Base-by-base conservation (phyloP, 2,113 vertebrate species). In the Plestiodon gilberti region DNA sequence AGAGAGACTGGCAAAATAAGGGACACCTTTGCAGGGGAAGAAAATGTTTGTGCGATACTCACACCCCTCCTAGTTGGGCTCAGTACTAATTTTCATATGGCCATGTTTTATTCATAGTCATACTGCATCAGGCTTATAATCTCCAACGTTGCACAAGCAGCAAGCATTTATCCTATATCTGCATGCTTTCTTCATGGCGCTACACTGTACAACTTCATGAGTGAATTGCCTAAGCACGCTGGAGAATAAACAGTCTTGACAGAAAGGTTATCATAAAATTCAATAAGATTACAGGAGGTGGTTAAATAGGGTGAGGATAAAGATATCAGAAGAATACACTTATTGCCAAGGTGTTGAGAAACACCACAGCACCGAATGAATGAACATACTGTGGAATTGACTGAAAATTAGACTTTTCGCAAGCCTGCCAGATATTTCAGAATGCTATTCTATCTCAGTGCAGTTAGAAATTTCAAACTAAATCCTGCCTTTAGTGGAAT, bases 231-330 rank as follows among this genome's bases (percentile, higher is more conserved):
- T 64, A 14, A 33, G 28, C 22, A 23, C 17, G 48, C 65, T 57
- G 20, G 10, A n/a, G 40, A 76, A 82, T 33, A 71, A 75, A 64
- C 33, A n/a, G 57, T 23, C 30, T 84, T 75, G 57, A 75, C 1
- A 62, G 38, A 64, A 75, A 76, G 18, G n/a, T 75, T 64, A 64
- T 84, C 30, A 43, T 75, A 30, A 75, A 62, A 84, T 84, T 75
- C 38, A 64, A 28, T 3, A 83, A 59, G 70, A 64, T 75, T 76
- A 20, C 38, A 75, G 71, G 38, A 48, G 40, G 40, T 75, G 2
- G 22, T 75, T 74, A 62, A 61, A 75, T 48, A 62, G 22, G 48
- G 28, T 23, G 18, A 64, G 59, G 38, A 11, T 61, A 75, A 75
- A 64, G 25, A 71, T 83, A 74, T 64, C 57, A 33, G 2, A 75